These are phyloP conservation scores for Acrocephalus arundinaceus DNA, from an alignment of 2,113 vertebrate species.

Conservation along the genomic window DNA sequence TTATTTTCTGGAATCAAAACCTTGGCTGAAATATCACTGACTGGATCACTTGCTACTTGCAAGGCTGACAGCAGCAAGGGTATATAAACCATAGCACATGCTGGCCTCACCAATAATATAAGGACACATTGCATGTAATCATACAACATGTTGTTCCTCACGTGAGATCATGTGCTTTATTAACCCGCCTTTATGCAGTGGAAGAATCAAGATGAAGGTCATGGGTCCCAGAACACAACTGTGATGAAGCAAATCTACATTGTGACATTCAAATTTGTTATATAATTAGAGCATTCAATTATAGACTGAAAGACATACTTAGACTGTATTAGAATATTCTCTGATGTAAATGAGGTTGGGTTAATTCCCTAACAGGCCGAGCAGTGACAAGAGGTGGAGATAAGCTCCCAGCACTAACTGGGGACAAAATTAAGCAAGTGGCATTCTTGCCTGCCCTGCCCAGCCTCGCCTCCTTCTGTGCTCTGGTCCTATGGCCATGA, in stretches of 20 bases:
- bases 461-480: background rate
- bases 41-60: background rate
- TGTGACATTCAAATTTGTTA: slow-evolving; percentile 3
- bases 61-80: background rate
- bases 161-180: background rate
- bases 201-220: background rate
- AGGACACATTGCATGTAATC: no score
- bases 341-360: slow-evolving; percentile 15
- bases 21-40: background rate
- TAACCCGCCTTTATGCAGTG: background rate
- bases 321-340: background rate
- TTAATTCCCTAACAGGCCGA: background rate
- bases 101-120: background rate
- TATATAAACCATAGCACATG: background rate
- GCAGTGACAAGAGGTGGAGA: background rate
- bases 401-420: background rate
- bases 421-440: background rate
- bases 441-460: background rate
- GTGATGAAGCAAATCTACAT: background rate
- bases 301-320: slow-evolving; percentile 7
- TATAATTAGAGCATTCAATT: slow-evolving; percentile 37
- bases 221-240: background rate
- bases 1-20: background rate
- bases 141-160: background rate
- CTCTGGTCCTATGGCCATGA: background rate